Evolutionary conservation across 2,113 vertebrate genomes (phyloP), one percentile per base, ranked within the genome.

Genomic region (Pleuronectes platessa): DNA sequence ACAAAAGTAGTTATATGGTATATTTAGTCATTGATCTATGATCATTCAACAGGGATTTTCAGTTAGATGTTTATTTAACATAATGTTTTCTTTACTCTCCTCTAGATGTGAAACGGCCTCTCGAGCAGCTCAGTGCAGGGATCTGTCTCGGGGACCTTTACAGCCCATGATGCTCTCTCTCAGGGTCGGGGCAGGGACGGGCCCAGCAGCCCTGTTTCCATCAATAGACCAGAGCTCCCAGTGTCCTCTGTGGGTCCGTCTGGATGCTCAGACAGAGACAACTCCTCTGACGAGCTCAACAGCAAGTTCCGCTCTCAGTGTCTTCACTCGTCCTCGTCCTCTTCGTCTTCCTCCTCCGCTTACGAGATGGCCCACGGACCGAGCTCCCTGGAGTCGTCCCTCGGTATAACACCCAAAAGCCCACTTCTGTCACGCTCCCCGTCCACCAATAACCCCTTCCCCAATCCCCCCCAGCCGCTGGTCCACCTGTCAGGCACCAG

Each of bases 291-390:
- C 14, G 94, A 96, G 61, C 90, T 95, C 71, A 95, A 86, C 90
- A 92, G 87, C 92, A 95, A 93, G 78, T 94, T 96, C 83, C 85
- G 76, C 74, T 95, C 94, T n/a, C 94, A 94, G 79, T 92, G 54
- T 18, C 93, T 95, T 17, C 93, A 93, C 61, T 95, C 94, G 0
- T 96, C 95, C 55, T 95, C 95, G 0, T 95, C 95, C 2, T 95
- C 93, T 0, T 94, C 94, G 0, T 95, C 94, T 5, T 96, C 94
- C 0, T 94, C 94, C 66, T 96, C 95, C 0, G 91, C 95, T 3
- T 94, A 92, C 23, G 95, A 95, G 82, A 89, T 85, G 88, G 89
- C 94, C 27, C 87, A 91, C 2, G 91, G 71, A 8, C 27, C 89
- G 0, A 68, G 91, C 77, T 89, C 93, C 26, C 81, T 86, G 0